These are phyloP conservation scores for Alethe diademata DNA, from an alignment of 2,113 vertebrate genomes.

Conservation along the genomic window DNA sequence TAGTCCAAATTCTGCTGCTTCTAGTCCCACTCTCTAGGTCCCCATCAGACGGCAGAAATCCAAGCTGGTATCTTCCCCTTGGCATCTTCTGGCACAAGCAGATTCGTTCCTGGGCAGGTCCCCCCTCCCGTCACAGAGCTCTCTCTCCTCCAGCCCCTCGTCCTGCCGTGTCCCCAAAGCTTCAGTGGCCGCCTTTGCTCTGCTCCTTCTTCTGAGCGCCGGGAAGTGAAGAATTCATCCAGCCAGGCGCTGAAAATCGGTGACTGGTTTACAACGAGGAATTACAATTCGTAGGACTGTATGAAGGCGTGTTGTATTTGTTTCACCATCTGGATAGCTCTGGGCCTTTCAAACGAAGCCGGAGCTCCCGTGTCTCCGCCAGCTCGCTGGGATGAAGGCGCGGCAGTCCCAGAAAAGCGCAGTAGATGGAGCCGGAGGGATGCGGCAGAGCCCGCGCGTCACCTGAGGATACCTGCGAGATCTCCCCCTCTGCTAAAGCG, in stretches of 20 bases:
- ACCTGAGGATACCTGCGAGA: slow-evolving; percentile 65
- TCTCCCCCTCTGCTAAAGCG: slow-evolving; percentile 61
- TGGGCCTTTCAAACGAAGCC: neutral
- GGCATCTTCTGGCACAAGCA: neutral
- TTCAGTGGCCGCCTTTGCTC: neutral
- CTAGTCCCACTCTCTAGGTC: neutral
- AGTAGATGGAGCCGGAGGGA: slow-evolving; percentile 78
- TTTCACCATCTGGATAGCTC: neutral
- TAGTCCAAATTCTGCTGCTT: neutral
- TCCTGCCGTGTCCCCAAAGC: neutral
- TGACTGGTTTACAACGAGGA: neutral
- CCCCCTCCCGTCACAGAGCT: neutral
- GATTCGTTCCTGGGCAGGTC: neutral
- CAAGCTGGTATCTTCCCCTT: neutral
- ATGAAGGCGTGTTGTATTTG: neutral
- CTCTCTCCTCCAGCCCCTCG: neutral
- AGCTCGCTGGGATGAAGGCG: neutral
- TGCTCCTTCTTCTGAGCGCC: neutral
- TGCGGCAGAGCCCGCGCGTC: slow-evolving; percentile 55
- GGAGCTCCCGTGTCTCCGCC: neutral
- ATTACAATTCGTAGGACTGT: neutral
- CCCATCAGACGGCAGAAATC: neutral
- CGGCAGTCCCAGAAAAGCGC: slow-evolving; percentile 40
- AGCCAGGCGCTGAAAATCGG: neutral
- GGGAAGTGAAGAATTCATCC: neutral